A percentile compares a stretch with the other conserved stretches of the same genome.
Evolutionary conservation across 2,113 vertebrate genomes (phyloP).

Genomic region (Gulo gulo): DNA sequence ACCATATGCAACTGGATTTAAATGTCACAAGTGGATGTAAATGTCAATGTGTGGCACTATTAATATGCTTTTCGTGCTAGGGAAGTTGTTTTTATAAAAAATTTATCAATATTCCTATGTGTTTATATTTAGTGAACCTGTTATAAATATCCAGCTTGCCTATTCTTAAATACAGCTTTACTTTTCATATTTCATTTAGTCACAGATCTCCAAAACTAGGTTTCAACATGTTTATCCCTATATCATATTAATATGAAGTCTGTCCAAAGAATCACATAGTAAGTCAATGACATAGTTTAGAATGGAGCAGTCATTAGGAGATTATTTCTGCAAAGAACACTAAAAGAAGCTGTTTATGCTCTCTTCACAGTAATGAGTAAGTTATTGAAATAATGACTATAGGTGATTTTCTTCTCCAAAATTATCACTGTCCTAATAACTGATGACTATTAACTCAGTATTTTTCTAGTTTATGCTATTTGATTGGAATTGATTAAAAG

Average conservation of each 20-base stretch:
- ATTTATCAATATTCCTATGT: neutral
- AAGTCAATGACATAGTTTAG: conserved; percentile 5
- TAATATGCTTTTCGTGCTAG: conserved; percentile 41
- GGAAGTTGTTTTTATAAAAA: conserved; percentile 44
- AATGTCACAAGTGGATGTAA: conserved; percentile 36
- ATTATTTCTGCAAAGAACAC: conserved; percentile 9
- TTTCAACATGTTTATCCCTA: neutral
- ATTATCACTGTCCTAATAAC: conserved; percentile 50
- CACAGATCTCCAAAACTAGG: neutral
- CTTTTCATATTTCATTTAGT: neutral
- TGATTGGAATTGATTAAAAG: conserved; percentile 55
- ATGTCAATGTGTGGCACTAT: conserved; percentile 36
- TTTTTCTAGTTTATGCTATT: conserved; percentile 52
- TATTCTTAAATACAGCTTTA: neutral
- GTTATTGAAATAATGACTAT: conserved; percentile 55
- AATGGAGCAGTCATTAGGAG: conserved; percentile 1
- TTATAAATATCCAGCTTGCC: conserved; percentile 27
- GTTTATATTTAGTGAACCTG: neutral
- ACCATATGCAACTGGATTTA: conserved; percentile 37
- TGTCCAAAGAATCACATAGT: neutral
- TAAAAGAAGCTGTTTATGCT: conserved; percentile 44
- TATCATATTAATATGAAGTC: neutral
- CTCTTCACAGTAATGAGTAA: conserved; percentile 51
- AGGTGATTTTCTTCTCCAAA: conserved; percentile 50
- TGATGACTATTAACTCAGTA: conserved; percentile 54